Conservation (phyloP, 2,113 vertebrate species). For the Kryptolebias marmoratus region DNA sequence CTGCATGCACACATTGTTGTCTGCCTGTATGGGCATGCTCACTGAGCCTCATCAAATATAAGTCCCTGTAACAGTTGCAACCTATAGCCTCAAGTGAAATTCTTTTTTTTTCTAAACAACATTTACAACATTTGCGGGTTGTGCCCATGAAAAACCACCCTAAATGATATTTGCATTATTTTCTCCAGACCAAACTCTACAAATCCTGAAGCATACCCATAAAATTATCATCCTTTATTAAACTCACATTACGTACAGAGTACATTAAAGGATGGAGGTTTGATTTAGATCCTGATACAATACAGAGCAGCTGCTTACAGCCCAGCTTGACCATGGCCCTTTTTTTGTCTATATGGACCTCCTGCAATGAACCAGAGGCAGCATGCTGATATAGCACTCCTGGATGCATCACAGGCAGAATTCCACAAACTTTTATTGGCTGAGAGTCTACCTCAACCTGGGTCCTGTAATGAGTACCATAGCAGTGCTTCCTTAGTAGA, state of each 20-base stretch:
- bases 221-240: conserved; percentile 17
- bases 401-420: conserved; percentile 76
- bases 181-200: conserved; percentile 40
- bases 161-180: conserved; percentile 28
- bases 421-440: conserved; percentile 76
- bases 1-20: conserved; percentile 54
- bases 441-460: conserved; percentile 65
- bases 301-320: conserved; percentile 24
- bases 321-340: conserved; percentile 40
- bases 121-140: too few species aligned
- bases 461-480: conserved; percentile 69
- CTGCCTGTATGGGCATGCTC: conserved; percentile 70
- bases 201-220: conserved; percentile 17
- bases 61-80: conserved; percentile 57
- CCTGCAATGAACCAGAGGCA: conserved; percentile 51
- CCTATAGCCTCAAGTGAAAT: conserved; percentile 65
- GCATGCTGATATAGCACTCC: conserved; percentile 77
- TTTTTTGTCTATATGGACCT: conserved; percentile 58
- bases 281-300: conserved; percentile 22
- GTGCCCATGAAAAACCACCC: too few species aligned
- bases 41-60: conserved; percentile 66
- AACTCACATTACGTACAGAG: conserved; percentile 2
- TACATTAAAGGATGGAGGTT: conserved; percentile 25
- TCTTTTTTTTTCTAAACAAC: conserved; percentile 24
- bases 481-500: conserved; percentile 59